Conservation (phyloP, 1,140 invertebrate species). For the Rhysida immarginata region DNA sequence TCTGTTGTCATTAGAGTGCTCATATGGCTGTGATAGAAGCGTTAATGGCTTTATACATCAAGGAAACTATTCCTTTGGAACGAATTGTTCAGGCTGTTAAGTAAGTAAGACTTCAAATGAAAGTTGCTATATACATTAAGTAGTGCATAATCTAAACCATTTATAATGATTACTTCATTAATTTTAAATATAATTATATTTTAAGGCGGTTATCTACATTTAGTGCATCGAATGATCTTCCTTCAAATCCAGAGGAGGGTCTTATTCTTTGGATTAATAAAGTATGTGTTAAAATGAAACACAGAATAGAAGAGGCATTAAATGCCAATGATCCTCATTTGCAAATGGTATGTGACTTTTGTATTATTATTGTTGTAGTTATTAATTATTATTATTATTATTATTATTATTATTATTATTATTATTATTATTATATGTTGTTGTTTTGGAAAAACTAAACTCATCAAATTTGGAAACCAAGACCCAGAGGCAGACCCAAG, state of each 20-base stretch:
- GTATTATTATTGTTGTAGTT: too few relatives aligned
- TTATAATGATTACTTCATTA: too few relatives aligned
- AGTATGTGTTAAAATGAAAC: constrained; percentile 56
- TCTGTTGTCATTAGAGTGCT: constrained; percentile 50
- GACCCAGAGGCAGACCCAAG: too few relatives aligned
- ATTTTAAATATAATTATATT: not conserved
- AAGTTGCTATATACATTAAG: too few relatives aligned
- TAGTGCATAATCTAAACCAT: too few relatives aligned
- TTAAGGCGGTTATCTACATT: constrained; percentile 31
- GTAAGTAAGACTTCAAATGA: too few relatives aligned
- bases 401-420: too few relatives aligned
- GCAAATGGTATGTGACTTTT: too few relatives aligned
- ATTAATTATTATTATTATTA: too few relatives aligned
- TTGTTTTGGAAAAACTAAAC: too few relatives aligned
- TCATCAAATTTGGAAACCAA: too few relatives aligned
- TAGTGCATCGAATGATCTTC: constrained; percentile 36
- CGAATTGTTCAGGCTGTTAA: constrained; percentile 65
- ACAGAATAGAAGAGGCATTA: constrained; percentile 22
- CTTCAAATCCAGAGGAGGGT: constrained; percentile 64
- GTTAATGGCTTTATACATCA: constrained; percentile 86
- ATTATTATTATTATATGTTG: too few relatives aligned
- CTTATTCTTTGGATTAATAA: constrained; percentile 83
- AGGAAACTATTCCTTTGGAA: constrained; percentile 80
- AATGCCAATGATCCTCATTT: constrained; percentile 8
- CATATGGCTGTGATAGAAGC: constrained; percentile 95